Conservation (phyloP, 2,113 vertebrate genomes). For the Microtus oregoni region DNA sequence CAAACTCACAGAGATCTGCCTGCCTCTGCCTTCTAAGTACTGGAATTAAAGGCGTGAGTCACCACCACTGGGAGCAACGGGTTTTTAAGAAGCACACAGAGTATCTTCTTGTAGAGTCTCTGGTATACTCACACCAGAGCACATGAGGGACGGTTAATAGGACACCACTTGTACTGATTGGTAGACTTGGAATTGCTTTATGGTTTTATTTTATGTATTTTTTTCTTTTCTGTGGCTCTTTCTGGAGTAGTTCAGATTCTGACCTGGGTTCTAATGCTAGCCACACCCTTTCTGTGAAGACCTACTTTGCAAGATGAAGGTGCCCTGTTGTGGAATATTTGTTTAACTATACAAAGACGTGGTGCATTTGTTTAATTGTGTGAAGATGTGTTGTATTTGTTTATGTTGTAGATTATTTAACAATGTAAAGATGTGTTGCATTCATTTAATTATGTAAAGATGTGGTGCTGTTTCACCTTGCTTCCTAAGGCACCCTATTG, state of each 20-base stretch:
- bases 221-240: slow-evolving; percentile 45
- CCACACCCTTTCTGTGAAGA: slow-evolving; percentile 43
- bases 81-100: too few species aligned
- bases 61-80: too few species aligned
- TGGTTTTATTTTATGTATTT: slow-evolving; percentile 30
- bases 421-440: background rate
- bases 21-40: too few species aligned
- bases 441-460: too few species aligned
- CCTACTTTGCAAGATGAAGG: background rate
- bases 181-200: background rate
- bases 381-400: background rate
- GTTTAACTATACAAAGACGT: too few species aligned
- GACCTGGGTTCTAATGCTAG: slow-evolving; percentile 43
- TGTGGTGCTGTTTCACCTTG: background rate
- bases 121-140: background rate
- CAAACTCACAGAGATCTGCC: too few species aligned
- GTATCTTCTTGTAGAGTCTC: too few species aligned
- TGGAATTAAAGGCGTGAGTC: too few species aligned
- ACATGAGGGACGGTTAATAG: background rate
- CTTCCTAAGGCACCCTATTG: background rate
- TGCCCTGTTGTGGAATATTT: background rate
- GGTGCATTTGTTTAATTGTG: background rate
- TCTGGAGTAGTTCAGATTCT: background rate
- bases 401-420: background rate
- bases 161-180: background rate